Evolutionary conservation across 1,140 invertebrate species (phyloP).

Genomic region (Anoplolepis gracilipes): DNA sequence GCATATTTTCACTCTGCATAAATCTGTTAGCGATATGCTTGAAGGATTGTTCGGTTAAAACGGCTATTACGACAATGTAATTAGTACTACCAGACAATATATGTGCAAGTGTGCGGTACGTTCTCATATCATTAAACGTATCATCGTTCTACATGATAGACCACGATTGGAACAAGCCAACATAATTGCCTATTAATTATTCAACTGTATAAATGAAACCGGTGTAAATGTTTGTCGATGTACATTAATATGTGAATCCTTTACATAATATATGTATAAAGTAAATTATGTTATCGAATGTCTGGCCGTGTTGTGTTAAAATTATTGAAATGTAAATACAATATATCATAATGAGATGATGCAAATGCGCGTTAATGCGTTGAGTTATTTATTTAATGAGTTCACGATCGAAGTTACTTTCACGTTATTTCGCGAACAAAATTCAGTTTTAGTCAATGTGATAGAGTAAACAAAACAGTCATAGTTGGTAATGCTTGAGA

Average conservation of each 20-base stretch:
- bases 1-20: neutral
- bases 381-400: constrained; percentile 19
- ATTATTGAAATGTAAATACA: constrained; percentile 4
- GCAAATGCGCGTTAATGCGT: constrained; percentile 1
- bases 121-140: constrained; percentile 30
- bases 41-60: constrained; percentile 24
- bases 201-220: constrained; percentile 49
- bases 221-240: constrained; percentile 40
- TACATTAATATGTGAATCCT: constrained; percentile 30
- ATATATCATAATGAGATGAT: constrained; percentile 3
- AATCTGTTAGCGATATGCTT: neutral
- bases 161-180: constrained; percentile 16
- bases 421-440: neutral
- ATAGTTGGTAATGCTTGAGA: neutral
- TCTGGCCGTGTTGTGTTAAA: neutral
- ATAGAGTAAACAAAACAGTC: constrained; percentile 1
- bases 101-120: neutral
- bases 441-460: constrained; percentile 22
- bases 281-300: constrained; percentile 18
- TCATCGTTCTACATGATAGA: constrained; percentile 29
- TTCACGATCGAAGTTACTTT: neutral
- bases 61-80: constrained; percentile 18
- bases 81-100: constrained; percentile 33
- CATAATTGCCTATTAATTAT: constrained; percentile 59
- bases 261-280: constrained; percentile 11